Conservation (phyloP, 2,797 vertebrate genomes). For the Pterois miles region DNA sequence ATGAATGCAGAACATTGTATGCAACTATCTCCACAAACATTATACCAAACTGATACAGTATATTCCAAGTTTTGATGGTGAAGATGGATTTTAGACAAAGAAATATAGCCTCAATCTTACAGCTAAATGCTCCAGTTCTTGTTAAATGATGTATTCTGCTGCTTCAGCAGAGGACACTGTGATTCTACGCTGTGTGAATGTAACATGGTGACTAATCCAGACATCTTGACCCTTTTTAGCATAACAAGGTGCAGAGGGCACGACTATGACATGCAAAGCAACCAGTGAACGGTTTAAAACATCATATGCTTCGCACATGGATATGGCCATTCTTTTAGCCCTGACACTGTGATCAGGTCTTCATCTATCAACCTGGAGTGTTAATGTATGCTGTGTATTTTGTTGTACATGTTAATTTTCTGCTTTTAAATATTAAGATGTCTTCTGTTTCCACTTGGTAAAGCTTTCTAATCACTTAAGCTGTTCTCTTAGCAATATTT, state of each 20-base stretch:
- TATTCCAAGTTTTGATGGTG: background rate
- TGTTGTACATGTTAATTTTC: background rate
- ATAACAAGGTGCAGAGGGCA: conserved; percentile 60
- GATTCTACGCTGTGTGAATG: conserved; percentile 17
- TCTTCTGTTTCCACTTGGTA: background rate
- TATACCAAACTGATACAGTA: background rate
- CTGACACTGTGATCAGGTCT: background rate
- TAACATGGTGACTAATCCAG: conserved; percentile 43
- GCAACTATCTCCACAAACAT: background rate
- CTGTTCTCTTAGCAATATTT: background rate
- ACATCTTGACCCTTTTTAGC: conserved; percentile 63
- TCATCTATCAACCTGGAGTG: background rate
- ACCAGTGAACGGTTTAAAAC: conserved; percentile 15
- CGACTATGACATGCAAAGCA: conserved; percentile 33
- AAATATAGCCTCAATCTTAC: background rate
- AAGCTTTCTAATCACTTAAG: background rate
- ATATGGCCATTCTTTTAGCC: background rate
- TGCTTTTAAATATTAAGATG: background rate
- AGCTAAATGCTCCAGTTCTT: background rate
- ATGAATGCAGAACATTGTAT: background rate
- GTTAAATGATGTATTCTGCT: conserved; percentile 12
- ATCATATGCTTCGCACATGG: background rate
- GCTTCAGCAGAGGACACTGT: background rate
- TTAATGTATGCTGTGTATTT: background rate
- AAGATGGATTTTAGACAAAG: background rate